These are phyloP conservation scores for Meloidogyne chitwoodi DNA, from an alignment of 1,140 invertebrate genomes.

Conservation along the genomic window DNA sequence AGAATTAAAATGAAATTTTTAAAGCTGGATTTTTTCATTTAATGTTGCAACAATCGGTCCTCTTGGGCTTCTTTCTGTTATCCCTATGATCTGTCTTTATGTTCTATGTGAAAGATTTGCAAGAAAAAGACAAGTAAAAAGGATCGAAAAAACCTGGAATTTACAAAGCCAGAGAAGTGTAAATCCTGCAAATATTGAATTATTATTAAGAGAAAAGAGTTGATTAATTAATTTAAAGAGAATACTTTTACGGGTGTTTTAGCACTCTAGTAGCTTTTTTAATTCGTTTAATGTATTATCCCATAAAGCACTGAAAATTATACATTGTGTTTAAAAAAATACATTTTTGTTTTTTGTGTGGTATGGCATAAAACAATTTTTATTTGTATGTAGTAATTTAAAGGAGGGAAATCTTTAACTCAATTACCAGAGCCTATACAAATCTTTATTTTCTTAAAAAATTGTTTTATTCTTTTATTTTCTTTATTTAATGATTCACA, in stretches of 20 bases:
- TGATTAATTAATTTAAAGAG: background rate
- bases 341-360: no score
- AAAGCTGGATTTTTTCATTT: slow-evolving; percentile 11
- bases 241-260: background rate
- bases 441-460: background rate
- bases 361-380: no score
- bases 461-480: background rate
- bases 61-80: slow-evolving; percentile 38
- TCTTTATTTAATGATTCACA: background rate
- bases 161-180: slow-evolving; percentile 40
- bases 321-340: no score
- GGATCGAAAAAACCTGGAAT: slow-evolving; percentile 42
- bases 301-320: no score
- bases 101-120: slow-evolving; percentile 44
- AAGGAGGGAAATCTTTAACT: background rate
- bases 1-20: background rate
- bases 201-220: slow-evolving; percentile 32
- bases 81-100: slow-evolving; percentile 46
- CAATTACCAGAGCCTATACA: background rate
- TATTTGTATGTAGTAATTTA: no score
- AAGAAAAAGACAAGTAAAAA: slow-evolving; percentile 42
- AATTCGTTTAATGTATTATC: no score
- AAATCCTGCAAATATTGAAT: slow-evolving; percentile 25
- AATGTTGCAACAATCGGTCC: slow-evolving; percentile 39
- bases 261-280: no score